Percentiles rank a stretch among this genome's conserved stretches.
Evolutionary conservation across 2,888 invertebrate species (phyloP).

Genomic region (Eurytoma adleriae): DNA sequence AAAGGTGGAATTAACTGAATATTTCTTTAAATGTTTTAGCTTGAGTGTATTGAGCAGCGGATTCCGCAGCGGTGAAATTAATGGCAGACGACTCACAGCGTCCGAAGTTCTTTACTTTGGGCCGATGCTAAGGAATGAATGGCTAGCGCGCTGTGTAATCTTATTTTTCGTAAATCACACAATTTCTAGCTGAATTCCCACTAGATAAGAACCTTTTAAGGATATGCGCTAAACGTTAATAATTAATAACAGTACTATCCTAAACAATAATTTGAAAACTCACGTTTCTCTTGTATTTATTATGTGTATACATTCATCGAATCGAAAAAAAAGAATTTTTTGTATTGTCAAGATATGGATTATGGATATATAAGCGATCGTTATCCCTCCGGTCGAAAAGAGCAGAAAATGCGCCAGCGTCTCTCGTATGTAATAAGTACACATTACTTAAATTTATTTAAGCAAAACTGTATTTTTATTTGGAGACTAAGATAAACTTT

Average conservation of each 20-base stretch:
- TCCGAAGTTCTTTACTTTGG: constrained; percentile 40
- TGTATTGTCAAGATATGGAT: constrained; percentile 58
- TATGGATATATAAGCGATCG: constrained; percentile 58
- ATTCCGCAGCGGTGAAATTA: constrained; percentile 38
- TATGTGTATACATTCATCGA: constrained; percentile 71
- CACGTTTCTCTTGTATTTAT: constrained; percentile 72
- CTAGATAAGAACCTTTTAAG: constrained; percentile 68
- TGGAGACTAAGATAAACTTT: constrained; percentile 59
- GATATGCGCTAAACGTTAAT: constrained; percentile 60
- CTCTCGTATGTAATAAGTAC: constrained; percentile 62
- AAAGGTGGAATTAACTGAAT: background rate
- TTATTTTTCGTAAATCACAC: constrained; percentile 71
- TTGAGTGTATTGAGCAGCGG: constrained; percentile 44
- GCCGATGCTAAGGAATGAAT: constrained; percentile 51
- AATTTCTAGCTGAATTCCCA: constrained; percentile 73
- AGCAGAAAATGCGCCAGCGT: constrained; percentile 55
- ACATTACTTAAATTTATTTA: constrained; percentile 70
- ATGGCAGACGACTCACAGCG: constrained; percentile 46
- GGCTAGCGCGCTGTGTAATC: constrained; percentile 65
- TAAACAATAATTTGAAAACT: constrained; percentile 66
- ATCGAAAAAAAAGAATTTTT: constrained; percentile 61
- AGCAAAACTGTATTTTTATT: constrained; percentile 61
- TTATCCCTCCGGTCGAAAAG: constrained; percentile 53
- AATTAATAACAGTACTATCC: constrained; percentile 62
- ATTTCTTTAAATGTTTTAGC: constrained; percentile 33